Evolutionary conservation across 2,888 invertebrate genomes (phyloP).

Genomic region (Callimorpha dominula): DNA sequence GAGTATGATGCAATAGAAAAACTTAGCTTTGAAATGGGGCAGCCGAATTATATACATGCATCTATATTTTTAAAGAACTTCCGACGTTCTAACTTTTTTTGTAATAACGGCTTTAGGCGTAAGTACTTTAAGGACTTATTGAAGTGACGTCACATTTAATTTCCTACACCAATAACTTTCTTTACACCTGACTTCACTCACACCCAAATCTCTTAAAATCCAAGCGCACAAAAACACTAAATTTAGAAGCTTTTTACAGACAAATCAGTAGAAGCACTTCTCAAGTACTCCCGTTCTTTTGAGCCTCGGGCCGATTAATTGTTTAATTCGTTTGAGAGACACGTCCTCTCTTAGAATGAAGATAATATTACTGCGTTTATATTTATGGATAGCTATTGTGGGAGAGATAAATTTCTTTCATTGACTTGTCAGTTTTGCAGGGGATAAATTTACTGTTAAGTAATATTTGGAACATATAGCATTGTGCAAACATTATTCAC

Average conservation of each 20-base stretch:
- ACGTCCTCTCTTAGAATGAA: conserved; percentile 26
- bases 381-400: conserved; percentile 23
- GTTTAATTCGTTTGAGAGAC: conserved; percentile 61
- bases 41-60: too few species aligned
- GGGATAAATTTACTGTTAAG: conserved; percentile 1
- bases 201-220: conserved; percentile 25
- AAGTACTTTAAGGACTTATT: not conserved
- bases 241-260: conserved; percentile 45
- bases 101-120: too few species aligned
- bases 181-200: conserved; percentile 15
- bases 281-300: conserved; percentile 51
- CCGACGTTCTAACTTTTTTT: too few species aligned
- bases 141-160: not conserved
- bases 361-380: conserved; percentile 28
- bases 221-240: conserved; percentile 38
- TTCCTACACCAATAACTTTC: conserved; percentile 10
- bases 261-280: conserved; percentile 40
- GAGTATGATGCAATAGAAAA: too few species aligned
- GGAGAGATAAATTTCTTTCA: conserved; percentile 17
- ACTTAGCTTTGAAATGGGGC: too few species aligned
- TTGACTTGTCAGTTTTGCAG: conserved; percentile 6
- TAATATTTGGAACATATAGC: not conserved
- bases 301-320: conserved; percentile 58
- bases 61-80: too few species aligned
- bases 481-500: not conserved